Base-by-base conservation (phyloP, 1,140 invertebrate species). In the Meloidogyne chitwoodi region DNA sequence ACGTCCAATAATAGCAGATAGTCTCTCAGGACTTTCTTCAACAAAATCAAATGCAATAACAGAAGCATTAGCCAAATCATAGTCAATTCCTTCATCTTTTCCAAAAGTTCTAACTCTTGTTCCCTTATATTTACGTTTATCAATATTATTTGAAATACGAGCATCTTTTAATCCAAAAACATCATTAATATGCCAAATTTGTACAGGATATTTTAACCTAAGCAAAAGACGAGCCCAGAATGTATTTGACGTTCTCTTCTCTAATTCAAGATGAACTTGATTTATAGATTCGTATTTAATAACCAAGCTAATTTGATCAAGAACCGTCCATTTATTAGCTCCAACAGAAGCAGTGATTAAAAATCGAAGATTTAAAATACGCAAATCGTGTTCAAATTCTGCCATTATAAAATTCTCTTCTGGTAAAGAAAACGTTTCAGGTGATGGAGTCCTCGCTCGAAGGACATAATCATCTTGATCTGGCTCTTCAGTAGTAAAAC, bases 281-380 rank as follows among this genome's bases (percentile, higher is more conserved):
- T 56, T 31, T 14, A 77, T 65, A 12, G 72, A 77, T 1, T 73
- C 56, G 24, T 77, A 77, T n/a, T 68, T 44, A 10, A 77, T 38
- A n/a, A 61, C 75, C 22, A 77, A 16, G 26, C 71, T 56, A 26
- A 75, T 75, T 48, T 65, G 27, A 56, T 76, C 38, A 27, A 76
- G 19, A 22, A 56, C 19, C 5, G 19, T 48, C 44, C 19, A 56
- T n/a, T 56, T 22, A 0, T 56, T n/a, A n/a, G n/a, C 10, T 56
- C 5, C 5, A 48, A 16, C 11, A 48, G 14, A 19, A 56, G 4
- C 41, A 10, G 61, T 16, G 24, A 74, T 1, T 10, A 74, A 68
- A 19, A 74, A 74, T 0, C 61, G 61, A 38, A 74, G 24, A 24
- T 24, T 64, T 31, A 75, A 29, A 48, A 67, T 5, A 26, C 68